Evolutionary conservation across 2,113 vertebrate species (phyloP), one percentile per base, ranked within the genome.

Genomic region (Recurvirostra avosetta): DNA sequence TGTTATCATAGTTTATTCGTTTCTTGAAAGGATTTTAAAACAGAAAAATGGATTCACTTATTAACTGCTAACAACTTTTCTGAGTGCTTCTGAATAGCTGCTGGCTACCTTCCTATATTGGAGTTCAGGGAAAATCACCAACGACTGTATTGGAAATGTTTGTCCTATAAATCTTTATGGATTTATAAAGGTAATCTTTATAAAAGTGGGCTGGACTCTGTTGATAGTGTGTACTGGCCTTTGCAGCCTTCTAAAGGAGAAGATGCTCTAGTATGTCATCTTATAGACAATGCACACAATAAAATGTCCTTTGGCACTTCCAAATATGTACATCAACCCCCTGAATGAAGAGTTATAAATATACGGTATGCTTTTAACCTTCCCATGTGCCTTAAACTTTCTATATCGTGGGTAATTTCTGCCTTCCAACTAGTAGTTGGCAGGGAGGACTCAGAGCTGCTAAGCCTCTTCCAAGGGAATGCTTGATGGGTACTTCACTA

Each of bases 21-120:
- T 92, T 94, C 81, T 83, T 61, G 25, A 93, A 94, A 93, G 81
- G 91, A 88, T 79, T 90, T 88, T 88, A 70, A 93, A 92, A 49
- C 53, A 91, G 74, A 75, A 85, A 73, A 94, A 89, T 73, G 3
- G 77, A 67, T 86, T 91, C 22, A 52, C 58, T 88, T 74, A 34
- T 36, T 80, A 55, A 59, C 72, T 75, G 43, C 61, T 93, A 49
- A 43, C 36, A 47, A 29, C 22, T 76, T 90, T 56, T 75, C 62
- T 65, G 30, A 79, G 63, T 4, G 6, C 30, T 75, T 78, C 34
- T 88, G 66, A 77, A 32, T 72, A 56, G 56, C 66, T 93, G 58
- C 38, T 92, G 90, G 52, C 87, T 89, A 40, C 61, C 82, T 12
- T 25, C 49, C 81, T 43, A 68, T 29, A 36, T 4, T 36, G 15